Evolutionary conservation across 2,888 invertebrate species (phyloP), one percentile per base, ranked within the genome.

Genomic region (Malthinus flaveolus): DNA sequence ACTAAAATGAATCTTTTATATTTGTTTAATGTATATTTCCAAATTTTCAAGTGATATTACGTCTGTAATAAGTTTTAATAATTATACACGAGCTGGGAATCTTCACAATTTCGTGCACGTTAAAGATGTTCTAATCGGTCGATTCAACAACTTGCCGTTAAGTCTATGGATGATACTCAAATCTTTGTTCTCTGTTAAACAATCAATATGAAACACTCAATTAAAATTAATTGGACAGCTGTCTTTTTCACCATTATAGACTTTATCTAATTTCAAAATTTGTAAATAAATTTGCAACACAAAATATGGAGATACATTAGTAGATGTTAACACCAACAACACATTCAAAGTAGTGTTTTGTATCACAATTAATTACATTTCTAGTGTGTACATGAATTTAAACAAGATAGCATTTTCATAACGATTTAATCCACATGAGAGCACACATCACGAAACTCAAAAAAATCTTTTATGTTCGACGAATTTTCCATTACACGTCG

Each of bases 171-270:
- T 47, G 39, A 54, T 46, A 23, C 46, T 39, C 32, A 54, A 52
- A 47, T 33, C 10, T 45, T 15, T 32, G 46, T 54, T n/a, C n/a
- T n/a, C n/a, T 32, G 53, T 37, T 46, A n/a, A 33, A 9, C 6
- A 54, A 54, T 54, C 56, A 56, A 56, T 56, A 50, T n/a, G n/a
- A 37, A 56, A 49, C 37, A 46, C 49, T 37, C 56, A 56, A 56
- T 56, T 56, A 56, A 56, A 56, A 37, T 56, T 56, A 56, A 50
- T 50, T 56, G 47, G 54, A 48, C 33, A 32, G 15, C 47, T 46
- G 54, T 47, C 47, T 54, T 54, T 47, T 31, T 37, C 47, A 42
- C 47, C 34, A 39, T 45, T 32, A 39, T 47, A 37, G 12, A 32
- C 34, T 47, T 39, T 54, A 54, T 54, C 54, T 48, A 47, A 54